These are phyloP conservation scores for Calonectris borealis DNA, from an alignment of 2,113 vertebrate genomes.

Conservation along the genomic window DNA sequence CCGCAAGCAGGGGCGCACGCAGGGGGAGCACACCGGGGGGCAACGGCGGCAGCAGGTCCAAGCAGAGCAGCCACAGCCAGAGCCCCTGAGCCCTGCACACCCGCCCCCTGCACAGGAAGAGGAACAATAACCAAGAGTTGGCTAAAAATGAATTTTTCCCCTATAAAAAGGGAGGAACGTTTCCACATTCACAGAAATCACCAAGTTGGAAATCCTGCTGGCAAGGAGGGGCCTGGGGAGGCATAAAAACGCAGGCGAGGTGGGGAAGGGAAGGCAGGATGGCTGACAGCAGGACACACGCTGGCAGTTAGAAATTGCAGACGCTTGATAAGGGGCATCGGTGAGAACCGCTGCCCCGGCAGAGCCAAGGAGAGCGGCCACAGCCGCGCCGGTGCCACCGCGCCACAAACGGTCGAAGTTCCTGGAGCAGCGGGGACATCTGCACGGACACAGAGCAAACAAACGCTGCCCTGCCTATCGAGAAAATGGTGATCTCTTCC, in stretches of 20 bases:
- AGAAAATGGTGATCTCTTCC: constrained; percentile 52
- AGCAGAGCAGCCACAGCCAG: background rate
- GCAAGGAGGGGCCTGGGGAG: background rate
- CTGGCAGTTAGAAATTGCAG: background rate
- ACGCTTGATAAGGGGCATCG: background rate
- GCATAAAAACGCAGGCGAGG: background rate
- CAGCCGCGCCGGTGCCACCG: accelerated
- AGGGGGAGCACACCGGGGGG: background rate
- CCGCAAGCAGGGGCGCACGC: accelerated
- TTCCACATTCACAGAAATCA: constrained; percentile 36
- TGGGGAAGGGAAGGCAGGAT: background rate
- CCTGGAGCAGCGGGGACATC: background rate
- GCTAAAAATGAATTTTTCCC: constrained; percentile 45
- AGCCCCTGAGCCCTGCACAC: background rate
- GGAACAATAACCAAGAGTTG: constrained; percentile 36
- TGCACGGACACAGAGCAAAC: background rate
- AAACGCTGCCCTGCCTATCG: background rate
- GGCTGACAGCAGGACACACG: background rate
- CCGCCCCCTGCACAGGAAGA: background rate
- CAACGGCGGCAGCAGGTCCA: background rate
- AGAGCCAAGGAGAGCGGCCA: background rate
- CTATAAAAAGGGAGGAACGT: constrained; percentile 36
- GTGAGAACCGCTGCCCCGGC: background rate
- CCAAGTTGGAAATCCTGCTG: background rate
- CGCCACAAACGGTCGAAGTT: background rate